A percentile compares a stretch with the other conserved stretches of the same genome.
Evolutionary conservation across 2,113 vertebrate species (phyloP).

Genomic region (Sakesphorus luctuosus): DNA sequence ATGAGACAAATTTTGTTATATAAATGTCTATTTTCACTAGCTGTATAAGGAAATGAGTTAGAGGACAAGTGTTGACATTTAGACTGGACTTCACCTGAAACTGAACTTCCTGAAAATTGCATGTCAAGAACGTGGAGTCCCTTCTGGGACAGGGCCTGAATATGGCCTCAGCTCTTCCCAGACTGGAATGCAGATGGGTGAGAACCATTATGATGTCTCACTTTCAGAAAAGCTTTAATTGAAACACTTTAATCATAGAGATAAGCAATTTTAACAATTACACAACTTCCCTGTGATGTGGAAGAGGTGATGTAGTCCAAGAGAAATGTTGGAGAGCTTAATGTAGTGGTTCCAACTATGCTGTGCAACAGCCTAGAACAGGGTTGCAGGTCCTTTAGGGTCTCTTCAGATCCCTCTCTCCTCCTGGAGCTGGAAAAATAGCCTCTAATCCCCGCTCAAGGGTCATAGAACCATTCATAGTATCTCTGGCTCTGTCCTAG

Average conservation of each 20-base stretch:
- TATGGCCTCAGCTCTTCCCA: not conserved
- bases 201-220: not conserved
- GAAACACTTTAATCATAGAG: not conserved
- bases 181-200: not conserved
- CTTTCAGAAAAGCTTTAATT: not conserved
- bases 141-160: not conserved
- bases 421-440: not conserved
- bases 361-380: not conserved
- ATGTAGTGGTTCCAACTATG: not conserved
- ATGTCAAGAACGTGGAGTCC: not conserved
- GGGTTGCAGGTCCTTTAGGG: not conserved
- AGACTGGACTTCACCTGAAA: not conserved
- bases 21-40: not conserved
- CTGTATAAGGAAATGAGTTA: not conserved
- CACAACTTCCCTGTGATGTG: not conserved
- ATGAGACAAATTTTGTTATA: not conserved
- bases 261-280: not conserved
- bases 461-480: not conserved
- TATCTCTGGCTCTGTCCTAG: not conserved
- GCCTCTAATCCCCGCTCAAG: not conserved
- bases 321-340: accelerated
- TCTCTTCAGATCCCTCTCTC: not conserved
- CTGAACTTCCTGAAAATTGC: not conserved
- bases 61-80: not conserved
- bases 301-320: not conserved